These are phyloP conservation scores for Clarias fuscus DNA, from an alignment of 2,797 vertebrate genomes.

Conservation along the genomic window DNA sequence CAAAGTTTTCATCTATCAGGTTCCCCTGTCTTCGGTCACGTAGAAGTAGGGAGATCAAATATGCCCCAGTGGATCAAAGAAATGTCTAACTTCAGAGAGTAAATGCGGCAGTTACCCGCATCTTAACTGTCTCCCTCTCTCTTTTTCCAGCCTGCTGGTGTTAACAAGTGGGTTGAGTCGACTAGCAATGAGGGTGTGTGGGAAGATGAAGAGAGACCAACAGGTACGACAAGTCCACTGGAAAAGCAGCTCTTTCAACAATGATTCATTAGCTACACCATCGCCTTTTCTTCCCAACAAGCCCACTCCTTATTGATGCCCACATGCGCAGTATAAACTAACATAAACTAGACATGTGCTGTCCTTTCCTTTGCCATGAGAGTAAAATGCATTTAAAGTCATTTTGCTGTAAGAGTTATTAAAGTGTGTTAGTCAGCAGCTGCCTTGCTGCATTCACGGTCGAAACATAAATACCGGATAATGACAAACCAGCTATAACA, in stretches of 20 bases:
- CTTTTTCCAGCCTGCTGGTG: slow-evolving; percentile 2
- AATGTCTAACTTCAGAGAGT: not conserved
- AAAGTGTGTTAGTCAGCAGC: slow-evolving; percentile 6
- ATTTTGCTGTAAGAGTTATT: slow-evolving; percentile 6
- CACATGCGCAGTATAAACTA: slow-evolving; percentile 32
- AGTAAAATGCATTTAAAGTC: slow-evolving; percentile 9
- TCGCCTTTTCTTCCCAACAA: not conserved
- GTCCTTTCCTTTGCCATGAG: slow-evolving; percentile 8
- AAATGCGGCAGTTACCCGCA: slow-evolving; percentile 39
- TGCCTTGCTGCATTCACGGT: not conserved
- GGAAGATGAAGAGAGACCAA: slow-evolving; percentile 36
- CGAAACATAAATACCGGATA: not conserved
- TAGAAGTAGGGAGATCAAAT: slow-evolving; percentile 1
- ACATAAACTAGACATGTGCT: not conserved
- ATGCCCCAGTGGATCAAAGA: slow-evolving; percentile 31
- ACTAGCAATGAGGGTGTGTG: slow-evolving; percentile 33
- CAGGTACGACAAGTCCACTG: slow-evolving; percentile 28
- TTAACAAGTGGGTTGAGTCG: slow-evolving; percentile 39
- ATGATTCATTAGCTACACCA: slow-evolving; percentile 41
- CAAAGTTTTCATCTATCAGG: not conserved
- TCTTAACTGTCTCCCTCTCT: slow-evolving; percentile 12
- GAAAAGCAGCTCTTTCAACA: slow-evolving; percentile 46
- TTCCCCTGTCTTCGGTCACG: not conserved
- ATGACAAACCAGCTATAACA: not conserved
- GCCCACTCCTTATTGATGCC: slow-evolving; percentile 5